Evolutionary conservation across 1,140 invertebrate genomes (phyloP).

Genomic region (Calosoma granatense): DNA sequence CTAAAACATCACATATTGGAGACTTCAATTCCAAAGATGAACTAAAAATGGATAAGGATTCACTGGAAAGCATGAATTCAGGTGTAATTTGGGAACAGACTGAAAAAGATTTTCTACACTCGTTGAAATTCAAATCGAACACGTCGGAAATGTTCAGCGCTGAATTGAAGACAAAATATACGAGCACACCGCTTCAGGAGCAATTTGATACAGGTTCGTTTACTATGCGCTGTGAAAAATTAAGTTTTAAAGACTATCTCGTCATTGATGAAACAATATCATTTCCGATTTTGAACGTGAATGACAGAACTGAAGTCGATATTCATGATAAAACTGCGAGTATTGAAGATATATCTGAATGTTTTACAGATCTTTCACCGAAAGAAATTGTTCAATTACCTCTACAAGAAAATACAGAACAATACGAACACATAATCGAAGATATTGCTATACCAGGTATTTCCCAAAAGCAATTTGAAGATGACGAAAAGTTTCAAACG

Average conservation of each 20-base stretch:
- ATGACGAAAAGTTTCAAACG: too few species aligned
- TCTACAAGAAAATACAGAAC: neutral
- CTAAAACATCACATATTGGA: too few species aligned
- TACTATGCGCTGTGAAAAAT: neutral
- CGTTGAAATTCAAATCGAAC: slow-evolving; percentile 2
- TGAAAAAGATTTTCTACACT: neutral
- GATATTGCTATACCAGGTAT: too few species aligned
- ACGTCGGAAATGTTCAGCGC: neutral
- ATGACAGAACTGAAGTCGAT: too few species aligned
- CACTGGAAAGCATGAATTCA: too few species aligned
- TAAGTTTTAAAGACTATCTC: neutral
- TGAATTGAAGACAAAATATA: neutral
- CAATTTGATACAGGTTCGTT: slow-evolving; percentile 1
- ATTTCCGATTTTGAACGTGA: neutral
- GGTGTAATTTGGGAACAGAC: neutral
- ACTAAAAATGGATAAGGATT: neutral
- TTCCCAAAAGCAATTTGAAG: too few species aligned
- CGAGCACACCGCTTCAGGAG: neutral
- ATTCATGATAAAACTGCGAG: neutral
- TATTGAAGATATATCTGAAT: neutral
- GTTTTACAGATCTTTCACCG: neutral
- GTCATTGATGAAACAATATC: neutral
- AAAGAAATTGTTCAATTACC: neutral
- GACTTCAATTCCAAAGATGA: neutral
- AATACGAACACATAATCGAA: too few species aligned